A percentile compares a stretch with the other conserved stretches of the same genome.
These are phyloP conservation scores for Apocheima hispidaria DNA, from an alignment of 2,888 invertebrate species.

Conservation along the genomic window DNA sequence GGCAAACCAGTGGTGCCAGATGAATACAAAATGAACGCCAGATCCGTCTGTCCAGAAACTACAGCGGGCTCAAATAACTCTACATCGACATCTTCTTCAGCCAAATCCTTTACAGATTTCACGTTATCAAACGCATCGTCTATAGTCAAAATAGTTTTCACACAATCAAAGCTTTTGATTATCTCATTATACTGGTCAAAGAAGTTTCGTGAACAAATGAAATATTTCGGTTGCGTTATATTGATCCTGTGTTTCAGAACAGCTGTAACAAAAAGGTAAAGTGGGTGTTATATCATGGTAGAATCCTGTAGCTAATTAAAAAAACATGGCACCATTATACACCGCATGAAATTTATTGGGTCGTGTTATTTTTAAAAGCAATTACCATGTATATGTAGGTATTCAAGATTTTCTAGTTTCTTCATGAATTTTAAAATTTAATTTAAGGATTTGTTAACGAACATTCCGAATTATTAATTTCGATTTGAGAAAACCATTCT, in stretches of 20 bases:
- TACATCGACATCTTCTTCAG: constrained; percentile 54
- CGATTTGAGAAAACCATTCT: too few species aligned
- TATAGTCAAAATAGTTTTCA: constrained; percentile 59
- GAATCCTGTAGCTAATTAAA: too few species aligned
- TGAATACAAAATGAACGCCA: constrained; percentile 85
- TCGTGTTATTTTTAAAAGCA: too few species aligned
- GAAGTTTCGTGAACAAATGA: constrained; percentile 87
- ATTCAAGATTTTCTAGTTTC: too few species aligned
- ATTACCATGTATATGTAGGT: too few species aligned
- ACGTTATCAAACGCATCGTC: constrained; percentile 54
- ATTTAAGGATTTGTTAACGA: too few species aligned
- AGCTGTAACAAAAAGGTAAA: constrained; percentile 78
- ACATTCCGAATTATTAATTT: too few species aligned
- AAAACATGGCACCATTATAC: too few species aligned
- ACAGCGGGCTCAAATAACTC: constrained; percentile 70
- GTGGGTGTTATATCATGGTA: too few species aligned
- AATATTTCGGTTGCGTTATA: constrained; percentile 88
- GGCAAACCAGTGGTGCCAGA: constrained; percentile 90
- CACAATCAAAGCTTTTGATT: constrained; percentile 57
- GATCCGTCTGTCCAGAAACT: constrained; percentile 73
- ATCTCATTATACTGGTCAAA: constrained; percentile 69
- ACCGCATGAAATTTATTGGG: too few species aligned
- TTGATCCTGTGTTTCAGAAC: constrained; percentile 88
- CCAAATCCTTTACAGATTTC: constrained; percentile 55
- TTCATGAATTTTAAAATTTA: too few species aligned